Percentiles rank a stretch among this genome's conserved stretches.
phyloP scores from a whole-genome alignment of 2,797 vertebrate species.

The Trachops cirrhosus region DNA sequence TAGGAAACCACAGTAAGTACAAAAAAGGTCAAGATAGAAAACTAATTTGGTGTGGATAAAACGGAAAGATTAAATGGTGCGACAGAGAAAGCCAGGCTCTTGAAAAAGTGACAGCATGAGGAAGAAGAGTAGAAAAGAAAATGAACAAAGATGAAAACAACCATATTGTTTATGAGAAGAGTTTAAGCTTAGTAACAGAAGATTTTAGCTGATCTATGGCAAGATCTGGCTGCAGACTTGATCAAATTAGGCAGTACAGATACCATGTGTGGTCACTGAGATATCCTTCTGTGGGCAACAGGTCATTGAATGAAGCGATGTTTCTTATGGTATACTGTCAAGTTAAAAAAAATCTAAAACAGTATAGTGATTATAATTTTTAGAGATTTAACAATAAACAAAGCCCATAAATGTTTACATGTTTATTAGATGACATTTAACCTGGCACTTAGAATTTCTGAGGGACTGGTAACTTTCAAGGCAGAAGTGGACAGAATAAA shows the following conservation, averaged over 20 bases:
- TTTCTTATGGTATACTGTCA: neutral
- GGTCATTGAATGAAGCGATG: neutral
- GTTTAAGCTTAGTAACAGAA: neutral
- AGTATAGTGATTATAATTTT: neutral
- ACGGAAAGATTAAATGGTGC: neutral
- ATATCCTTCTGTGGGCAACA: neutral
- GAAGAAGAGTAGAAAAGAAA: neutral
- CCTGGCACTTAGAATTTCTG: neutral
- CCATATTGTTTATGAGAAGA: fast-evolving
- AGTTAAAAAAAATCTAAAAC: neutral
- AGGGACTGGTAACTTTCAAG: neutral
- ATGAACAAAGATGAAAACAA: neutral
- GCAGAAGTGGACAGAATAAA: neutral
- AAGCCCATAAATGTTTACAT: neutral
- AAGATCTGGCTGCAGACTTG: neutral
- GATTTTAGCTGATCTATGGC: neutral
- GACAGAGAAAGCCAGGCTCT: neutral
- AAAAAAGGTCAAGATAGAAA: neutral
- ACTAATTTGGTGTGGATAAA: neutral
- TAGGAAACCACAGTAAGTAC: neutral
- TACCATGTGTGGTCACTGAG: neutral
- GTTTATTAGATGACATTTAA: neutral
- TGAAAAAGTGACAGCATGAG: neutral
- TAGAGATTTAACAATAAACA: neutral
- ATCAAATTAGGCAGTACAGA: neutral